These are phyloP conservation scores for Monomorium pharaonis DNA, from an alignment of 1,140 invertebrate species.

Conservation along the genomic window DNA sequence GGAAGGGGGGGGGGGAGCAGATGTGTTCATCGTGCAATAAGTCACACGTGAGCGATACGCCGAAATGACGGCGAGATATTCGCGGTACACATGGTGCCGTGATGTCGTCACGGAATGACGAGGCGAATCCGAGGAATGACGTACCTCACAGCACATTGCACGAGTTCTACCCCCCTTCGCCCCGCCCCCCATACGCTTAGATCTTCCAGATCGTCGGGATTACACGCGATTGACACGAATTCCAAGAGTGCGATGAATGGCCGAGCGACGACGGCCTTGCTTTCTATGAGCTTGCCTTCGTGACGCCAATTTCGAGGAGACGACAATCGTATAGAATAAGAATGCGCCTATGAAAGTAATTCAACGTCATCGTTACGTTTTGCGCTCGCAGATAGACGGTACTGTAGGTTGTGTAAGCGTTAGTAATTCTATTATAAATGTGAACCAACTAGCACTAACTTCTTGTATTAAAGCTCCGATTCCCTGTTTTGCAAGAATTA, in stretches of 20 bases:
- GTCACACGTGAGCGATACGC: constrained; percentile 5
- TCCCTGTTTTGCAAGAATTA: neutral
- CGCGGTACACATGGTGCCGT: neutral
- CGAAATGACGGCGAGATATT: constrained; percentile 15
- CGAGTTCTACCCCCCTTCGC: too few species aligned
- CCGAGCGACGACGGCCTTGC: neutral
- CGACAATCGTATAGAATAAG: neutral
- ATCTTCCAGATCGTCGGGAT: constrained; percentile 46
- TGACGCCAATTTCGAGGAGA: neutral
- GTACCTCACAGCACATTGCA: constrained; percentile 22
- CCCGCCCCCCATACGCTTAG: constrained; percentile 32
- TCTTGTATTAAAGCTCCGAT: neutral
- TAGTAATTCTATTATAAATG: neutral
- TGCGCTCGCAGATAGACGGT: neutral
- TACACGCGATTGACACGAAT: constrained; percentile 64
- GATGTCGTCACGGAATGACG: constrained; percentile 66
- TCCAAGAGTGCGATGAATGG: constrained; percentile 39
- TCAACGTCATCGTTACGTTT: neutral
- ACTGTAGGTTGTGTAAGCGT: neutral
- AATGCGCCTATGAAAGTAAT: neutral
- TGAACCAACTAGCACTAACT: neutral
- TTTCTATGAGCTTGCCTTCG: neutral
- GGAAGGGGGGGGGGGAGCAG: too few species aligned
- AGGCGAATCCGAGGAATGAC: constrained; percentile 31
- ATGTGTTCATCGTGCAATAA: constrained; percentile 26